Base-by-base conservation (phyloP, 2,797 vertebrate species). In the Poeciliopsis gracilis region DNA sequence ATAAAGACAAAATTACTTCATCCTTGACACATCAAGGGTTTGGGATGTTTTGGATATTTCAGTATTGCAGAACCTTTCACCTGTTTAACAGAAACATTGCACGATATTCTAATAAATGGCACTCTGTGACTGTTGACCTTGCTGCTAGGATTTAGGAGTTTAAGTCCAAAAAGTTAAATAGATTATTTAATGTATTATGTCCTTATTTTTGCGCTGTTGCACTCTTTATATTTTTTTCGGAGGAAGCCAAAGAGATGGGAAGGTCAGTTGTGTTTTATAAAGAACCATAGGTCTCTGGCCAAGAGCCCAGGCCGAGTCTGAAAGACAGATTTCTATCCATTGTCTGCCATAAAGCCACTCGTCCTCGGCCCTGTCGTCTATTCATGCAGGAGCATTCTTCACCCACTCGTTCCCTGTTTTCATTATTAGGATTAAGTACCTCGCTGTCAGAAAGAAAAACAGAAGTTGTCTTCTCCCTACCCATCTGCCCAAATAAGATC, bases 201-300 rank as follows among this genome's bases (percentile, higher is more conserved):
- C 53, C 43, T 73, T 36, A 77, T 80, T 77, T 53, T 55, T 80
- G 33, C 57, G 12, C 53, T 1, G 36, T 72, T 1, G 33, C 38
- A 73, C 51, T 20, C n/a, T 82, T 13, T 43, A 45, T 25, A 76
- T 53, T 78, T 46, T 30, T 38, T 55, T 77, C 12, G 77, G 77
- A 88, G 83, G 81, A 89, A 92, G 73, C 81, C 46, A 73, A 79
- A 79, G 78, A 92, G 88, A 90, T 77, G 0, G 77, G 84, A 86
- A 92, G 91, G 91, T 93, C 92, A 92, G 77, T 89, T 79, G 76
- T 87, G 74, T 78, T 87, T 81, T 87, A 70, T 76, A 84, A 88
- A 82, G 89, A 82, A 79, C 77, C 45, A 45, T 49, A 71, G 46
- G 67, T 85, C 89, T 81, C 78, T 92, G 90, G 90, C 86, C 80